Evolutionary conservation across 2,888 invertebrate genomes (phyloP).

Genomic region (Stictocephala bisonia): DNA sequence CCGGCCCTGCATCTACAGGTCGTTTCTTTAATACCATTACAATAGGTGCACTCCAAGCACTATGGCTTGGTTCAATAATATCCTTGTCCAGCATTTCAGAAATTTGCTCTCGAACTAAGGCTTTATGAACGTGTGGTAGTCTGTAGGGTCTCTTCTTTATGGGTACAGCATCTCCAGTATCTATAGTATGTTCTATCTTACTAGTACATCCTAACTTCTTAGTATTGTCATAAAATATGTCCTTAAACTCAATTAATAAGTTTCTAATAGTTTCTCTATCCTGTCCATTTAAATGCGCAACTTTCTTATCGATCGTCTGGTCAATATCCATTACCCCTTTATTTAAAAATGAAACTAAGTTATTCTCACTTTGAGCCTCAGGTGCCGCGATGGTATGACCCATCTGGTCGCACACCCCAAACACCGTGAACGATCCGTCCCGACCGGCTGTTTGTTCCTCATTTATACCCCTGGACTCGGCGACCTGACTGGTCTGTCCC

Average conservation of each 20-base stretch:
- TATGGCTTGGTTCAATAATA: conserved; percentile 27
- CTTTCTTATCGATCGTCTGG: conserved; percentile 14
- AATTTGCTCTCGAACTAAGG: neutral
- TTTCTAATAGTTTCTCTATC: neutral
- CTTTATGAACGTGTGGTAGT: conserved; percentile 23
- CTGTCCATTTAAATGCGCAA: neutral
- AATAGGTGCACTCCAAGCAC: conserved; percentile 21
- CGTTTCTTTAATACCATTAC: conserved; percentile 25
- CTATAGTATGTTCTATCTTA: conserved; percentile 25
- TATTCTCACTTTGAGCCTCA: neutral
- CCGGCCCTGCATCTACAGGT: neutral
- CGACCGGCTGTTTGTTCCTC: no score
- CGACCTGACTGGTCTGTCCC: no score
- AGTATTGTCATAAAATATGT: conserved; percentile 19
- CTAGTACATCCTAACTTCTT: neutral
- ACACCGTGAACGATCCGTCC: no score
- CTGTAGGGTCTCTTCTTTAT: conserved; percentile 28
- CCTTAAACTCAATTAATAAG: conserved; percentile 16
- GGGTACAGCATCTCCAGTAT: conserved; percentile 26
- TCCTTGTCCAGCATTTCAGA: conserved; percentile 7
- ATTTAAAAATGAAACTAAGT: neutral
- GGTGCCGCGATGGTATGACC: neutral
- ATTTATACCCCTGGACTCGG: no score
- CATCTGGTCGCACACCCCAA: no score
- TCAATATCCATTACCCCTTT: neutral